Percentiles rank a stretch among this genome's conserved stretches.
Evolutionary conservation across 2,113 vertebrate species (phyloP).

Genomic region (Gopherus flavomarginatus): DNA sequence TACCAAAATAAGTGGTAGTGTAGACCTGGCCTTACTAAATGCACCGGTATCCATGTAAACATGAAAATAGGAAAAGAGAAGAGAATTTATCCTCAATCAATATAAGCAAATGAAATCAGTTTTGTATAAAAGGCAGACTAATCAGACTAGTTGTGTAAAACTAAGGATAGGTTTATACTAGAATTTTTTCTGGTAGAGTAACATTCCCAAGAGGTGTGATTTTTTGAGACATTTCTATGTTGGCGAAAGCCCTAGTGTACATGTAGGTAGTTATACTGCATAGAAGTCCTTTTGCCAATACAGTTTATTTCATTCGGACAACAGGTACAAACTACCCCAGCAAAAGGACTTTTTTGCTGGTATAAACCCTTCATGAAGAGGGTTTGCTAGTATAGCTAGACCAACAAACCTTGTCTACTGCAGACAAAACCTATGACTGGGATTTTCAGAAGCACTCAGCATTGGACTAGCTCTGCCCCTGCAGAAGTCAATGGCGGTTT

Average conservation of each 20-base stretch:
- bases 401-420: background rate
- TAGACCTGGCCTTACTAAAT: background rate
- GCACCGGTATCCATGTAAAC: background rate
- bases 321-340: background rate
- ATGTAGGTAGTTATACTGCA: background rate
- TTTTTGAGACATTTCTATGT: background rate
- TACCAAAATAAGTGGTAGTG: no score
- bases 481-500: background rate
- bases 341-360: background rate
- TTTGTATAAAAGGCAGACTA: background rate
- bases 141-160: background rate
- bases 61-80: background rate
- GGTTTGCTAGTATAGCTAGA: background rate
- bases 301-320: background rate
- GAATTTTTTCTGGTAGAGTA: background rate
- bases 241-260: background rate
- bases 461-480: background rate
- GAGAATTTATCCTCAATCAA: background rate
- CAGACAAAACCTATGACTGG: background rate
- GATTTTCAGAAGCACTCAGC: background rate
- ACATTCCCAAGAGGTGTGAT: background rate
- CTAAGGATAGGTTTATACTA: background rate
- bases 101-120: background rate
- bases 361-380: background rate
- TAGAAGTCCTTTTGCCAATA: background rate